Base-by-base conservation (phyloP, 30 jellyfish, hydroid and myxozoan genomes). In the Cassiopea xamachana region DNA sequence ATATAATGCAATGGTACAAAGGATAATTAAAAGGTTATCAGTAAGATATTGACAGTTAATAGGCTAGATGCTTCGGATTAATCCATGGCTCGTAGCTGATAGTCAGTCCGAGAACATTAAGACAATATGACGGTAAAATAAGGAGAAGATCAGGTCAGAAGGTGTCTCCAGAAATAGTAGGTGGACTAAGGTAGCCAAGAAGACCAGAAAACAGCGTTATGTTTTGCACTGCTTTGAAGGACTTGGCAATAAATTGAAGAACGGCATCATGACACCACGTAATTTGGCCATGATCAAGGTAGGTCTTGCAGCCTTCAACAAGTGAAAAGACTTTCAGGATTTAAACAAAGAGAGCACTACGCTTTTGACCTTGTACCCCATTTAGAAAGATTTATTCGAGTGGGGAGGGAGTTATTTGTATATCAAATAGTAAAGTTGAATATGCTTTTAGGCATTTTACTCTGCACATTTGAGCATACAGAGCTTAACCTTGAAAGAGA, bases 111-210 rank as follows among this genome's bases (percentile, higher is more conserved):
- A 67, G 19, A 14, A 19, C 2, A 15, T 67, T 5, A 16, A 67
- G 76, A 67, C 76, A 67, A 15, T 15, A 5, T 7, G 76, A 67
- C 6, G 76, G 76, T 67, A 27, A 67, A 67, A 67, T 7, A 5
- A 19, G 15, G 76, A 67, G 14, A 2, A 14, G 76, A 27, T 15
- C 27, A 15, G 76, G 19, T 15, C 76, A 5, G 76, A 67, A 67
- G 39, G 8, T 16, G 19, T 67, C 76, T 67, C 76, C 27, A 2
- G 76, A 67, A 67, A 19, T 67, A 5, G 15, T 67, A 67, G 76
- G 15, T 67, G 19, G 76, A 19, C 46, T 67, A 67, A 67, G 76
- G 46, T 67, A 67, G 46, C 76, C 76, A 67, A 19, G 76, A 67
- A 67, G 76, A 67, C 15, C 76, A 67, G 19, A 67, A 4, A 67